These are phyloP conservation scores for Porites lutea DNA, from an alignment of 64 coral and sea anemone species.

Conservation along the genomic window DNA sequence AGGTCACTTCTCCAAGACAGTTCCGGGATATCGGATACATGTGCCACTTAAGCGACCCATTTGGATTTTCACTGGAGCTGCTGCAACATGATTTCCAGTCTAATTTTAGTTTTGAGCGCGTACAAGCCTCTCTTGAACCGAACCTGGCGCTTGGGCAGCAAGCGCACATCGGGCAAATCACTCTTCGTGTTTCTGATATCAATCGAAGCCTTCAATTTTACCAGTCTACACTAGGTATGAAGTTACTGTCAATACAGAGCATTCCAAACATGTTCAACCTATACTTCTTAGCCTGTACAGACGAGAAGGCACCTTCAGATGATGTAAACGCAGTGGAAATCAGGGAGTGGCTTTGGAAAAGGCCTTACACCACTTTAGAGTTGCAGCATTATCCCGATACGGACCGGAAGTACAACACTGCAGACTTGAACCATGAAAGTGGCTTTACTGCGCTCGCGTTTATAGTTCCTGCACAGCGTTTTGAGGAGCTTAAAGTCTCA, in stretches of 20 bases:
- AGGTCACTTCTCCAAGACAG: slow-evolving; percentile 41
- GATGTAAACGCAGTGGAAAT: too few relatives aligned
- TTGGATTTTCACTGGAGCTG: slow-evolving; percentile 63
- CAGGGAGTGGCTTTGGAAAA: too few relatives aligned
- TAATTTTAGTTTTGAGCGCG: slow-evolving; percentile 18
- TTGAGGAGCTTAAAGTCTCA: too few relatives aligned
- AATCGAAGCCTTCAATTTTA: slow-evolving; percentile 48
- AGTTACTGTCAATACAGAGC: slow-evolving; percentile 47
- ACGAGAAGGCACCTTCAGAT: too few relatives aligned
- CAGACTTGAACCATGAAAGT: too few relatives aligned
- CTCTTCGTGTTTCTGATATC: slow-evolving; percentile 63
- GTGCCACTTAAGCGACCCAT: slow-evolving; percentile 65
- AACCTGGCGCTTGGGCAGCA: slow-evolving; percentile 53
- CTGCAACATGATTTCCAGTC: slow-evolving; percentile 66
- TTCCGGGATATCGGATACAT: slow-evolving; percentile 74
- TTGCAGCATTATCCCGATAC: too few relatives aligned
- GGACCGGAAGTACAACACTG: too few relatives aligned
- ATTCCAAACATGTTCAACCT: slow-evolving; percentile 32
- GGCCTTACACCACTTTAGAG: too few relatives aligned
- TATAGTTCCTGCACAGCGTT: too few relatives aligned
- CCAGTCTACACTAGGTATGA: slow-evolving; percentile 56
- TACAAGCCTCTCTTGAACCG: slow-evolving; percentile 10
- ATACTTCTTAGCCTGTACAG: slow-evolving; percentile 14
- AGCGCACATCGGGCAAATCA: slow-evolving; percentile 58
- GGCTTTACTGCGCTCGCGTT: too few relatives aligned